phyloP scores from a whole-genome alignment of 1,140 invertebrate genomes.

The Drosophila sturtevanti region DNA sequence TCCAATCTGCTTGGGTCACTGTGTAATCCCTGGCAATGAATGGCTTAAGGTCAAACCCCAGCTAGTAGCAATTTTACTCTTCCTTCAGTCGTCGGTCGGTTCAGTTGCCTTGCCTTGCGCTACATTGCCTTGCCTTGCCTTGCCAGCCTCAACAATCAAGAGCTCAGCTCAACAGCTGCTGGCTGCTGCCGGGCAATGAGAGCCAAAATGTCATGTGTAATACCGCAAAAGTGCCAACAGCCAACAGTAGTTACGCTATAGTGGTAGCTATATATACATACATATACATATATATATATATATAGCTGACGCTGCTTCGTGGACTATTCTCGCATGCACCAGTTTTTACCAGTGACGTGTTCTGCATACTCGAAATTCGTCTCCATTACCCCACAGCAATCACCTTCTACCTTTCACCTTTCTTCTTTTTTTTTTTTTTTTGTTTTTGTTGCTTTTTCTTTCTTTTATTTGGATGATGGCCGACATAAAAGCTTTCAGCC shows the following conservation, averaged over 20 bases:
- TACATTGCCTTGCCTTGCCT: not conserved
- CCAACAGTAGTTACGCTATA: not conserved
- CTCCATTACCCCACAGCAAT: not conserved
- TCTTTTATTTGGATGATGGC: not conserved
- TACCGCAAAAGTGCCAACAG: conserved; percentile 43
- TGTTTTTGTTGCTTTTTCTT: not conserved
- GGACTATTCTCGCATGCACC: not conserved
- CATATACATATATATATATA: no score
- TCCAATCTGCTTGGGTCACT: conserved; percentile 4
- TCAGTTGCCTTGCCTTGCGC: not conserved
- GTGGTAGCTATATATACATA: not conserved
- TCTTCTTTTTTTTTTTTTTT: not conserved
- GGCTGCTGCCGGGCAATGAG: conserved; percentile 3
- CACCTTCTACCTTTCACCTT: not conserved
- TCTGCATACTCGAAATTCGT: conserved; percentile 8
- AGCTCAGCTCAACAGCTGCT: conserved; percentile 2
- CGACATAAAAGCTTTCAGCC: conserved; percentile 26
- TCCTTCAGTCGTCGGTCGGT: conserved; percentile 16
- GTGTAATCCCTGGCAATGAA: conserved; percentile 12
- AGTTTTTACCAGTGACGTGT: conserved; percentile 14
- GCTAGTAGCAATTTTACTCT: conserved; percentile 15
- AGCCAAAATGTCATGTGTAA: conserved; percentile 64
- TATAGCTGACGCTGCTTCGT: not conserved
- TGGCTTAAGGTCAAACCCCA: conserved; percentile 15
- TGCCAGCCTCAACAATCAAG: conserved; percentile 2